A percentile compares a stretch with the other conserved stretches of the same genome.
phyloP scores from a whole-genome alignment of 2,797 vertebrate species.

The Dendrocincla fuliginosa region DNA sequence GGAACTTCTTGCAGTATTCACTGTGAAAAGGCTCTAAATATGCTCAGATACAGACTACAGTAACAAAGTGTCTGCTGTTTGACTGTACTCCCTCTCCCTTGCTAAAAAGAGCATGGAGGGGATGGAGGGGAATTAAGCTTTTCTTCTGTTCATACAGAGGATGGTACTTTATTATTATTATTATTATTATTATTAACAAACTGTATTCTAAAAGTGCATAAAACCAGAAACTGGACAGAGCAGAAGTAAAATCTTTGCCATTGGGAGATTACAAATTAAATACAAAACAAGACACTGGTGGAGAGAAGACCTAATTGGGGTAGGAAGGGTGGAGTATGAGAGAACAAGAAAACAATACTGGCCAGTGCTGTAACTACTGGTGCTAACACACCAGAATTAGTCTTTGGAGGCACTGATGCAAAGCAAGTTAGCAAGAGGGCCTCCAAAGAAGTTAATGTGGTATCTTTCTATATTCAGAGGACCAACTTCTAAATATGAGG shows the following conservation, averaged over 20 bases:
- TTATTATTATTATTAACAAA: neutral
- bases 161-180: neutral
- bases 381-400: neutral
- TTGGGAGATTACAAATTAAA: neutral
- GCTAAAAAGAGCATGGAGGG: neutral
- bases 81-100: neutral
- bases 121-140: neutral
- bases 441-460: neutral
- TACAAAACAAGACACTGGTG: neutral
- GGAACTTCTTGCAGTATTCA: conserved; percentile 28
- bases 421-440: neutral
- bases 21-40: conserved; percentile 22
- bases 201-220: neutral
- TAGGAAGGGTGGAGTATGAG: neutral
- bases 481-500: neutral
- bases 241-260: neutral
- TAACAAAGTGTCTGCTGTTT: conserved; percentile 54
- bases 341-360: neutral
- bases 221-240: neutral
- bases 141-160: neutral
- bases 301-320: neutral
- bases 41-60: neutral
- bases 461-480: neutral
- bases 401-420: neutral
- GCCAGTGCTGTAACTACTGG: neutral